Evolutionary conservation across 2,888 invertebrate genomes (phyloP).

Genomic region (Acanthosepion esculentum): DNA sequence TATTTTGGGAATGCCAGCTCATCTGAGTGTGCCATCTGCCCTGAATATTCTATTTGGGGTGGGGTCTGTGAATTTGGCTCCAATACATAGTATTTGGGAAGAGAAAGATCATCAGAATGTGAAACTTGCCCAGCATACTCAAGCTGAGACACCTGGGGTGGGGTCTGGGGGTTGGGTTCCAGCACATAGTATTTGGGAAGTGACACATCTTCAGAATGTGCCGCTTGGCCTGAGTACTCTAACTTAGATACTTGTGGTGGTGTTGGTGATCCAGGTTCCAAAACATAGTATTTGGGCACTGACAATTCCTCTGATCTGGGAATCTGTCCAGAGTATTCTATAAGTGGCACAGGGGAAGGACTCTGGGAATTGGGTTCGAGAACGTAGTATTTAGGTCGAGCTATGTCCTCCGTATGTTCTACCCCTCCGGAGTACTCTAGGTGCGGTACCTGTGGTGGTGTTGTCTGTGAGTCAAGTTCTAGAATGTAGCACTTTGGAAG

Average conservation of each 20-base stretch:
- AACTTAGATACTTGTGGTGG: background rate
- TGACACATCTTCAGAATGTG: background rate
- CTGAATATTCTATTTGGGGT: background rate
- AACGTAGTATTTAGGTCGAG: slow-evolving; percentile 1
- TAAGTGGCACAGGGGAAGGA: background rate
- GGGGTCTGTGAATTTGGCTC: background rate
- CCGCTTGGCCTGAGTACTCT: background rate
- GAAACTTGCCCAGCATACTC: background rate
- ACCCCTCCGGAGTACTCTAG: slow-evolving; percentile 33
- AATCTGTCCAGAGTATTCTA: background rate
- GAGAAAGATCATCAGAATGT: background rate
- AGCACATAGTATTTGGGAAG: background rate
- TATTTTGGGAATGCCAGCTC: background rate
- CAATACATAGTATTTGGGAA: background rate
- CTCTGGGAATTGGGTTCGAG: slow-evolving; percentile 11
- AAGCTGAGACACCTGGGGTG: background rate
- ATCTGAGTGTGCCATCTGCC: background rate
- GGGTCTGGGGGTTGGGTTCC: background rate
- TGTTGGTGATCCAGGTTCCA: background rate
- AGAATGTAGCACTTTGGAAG: slow-evolving; percentile 33
- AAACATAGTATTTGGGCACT: background rate
- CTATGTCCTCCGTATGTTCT: slow-evolving; percentile 14
- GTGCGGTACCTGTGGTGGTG: slow-evolving; percentile 33
- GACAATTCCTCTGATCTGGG: background rate
- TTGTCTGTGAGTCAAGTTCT: slow-evolving; percentile 33